A percentile compares a stretch with the other conserved stretches of the same genome.
These are phyloP conservation scores for Acanthopagrus latus DNA, from an alignment of 2,797 vertebrate genomes.

Conservation along the genomic window DNA sequence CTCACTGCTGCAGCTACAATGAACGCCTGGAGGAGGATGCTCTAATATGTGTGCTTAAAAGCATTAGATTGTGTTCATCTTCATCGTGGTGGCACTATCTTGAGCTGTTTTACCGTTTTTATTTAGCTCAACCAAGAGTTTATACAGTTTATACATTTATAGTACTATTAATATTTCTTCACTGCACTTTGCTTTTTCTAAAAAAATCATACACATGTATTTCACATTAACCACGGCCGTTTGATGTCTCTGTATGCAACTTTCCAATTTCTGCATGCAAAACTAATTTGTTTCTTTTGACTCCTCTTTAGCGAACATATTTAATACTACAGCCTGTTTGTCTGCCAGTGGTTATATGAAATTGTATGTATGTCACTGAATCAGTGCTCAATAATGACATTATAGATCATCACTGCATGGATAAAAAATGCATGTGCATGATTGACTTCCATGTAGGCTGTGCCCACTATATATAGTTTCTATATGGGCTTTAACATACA, in stretches of 20 bases:
- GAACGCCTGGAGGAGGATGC: slow-evolving; percentile 1
- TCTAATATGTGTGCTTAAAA: slow-evolving; percentile 7
- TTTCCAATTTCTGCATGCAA: not conserved
- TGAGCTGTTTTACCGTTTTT: not conserved
- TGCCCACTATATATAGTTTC: slow-evolving; percentile 22
- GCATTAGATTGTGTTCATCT: slow-evolving; percentile 5
- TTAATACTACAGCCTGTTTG: not conserved
- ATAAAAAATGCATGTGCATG: slow-evolving; percentile 38
- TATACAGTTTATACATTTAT: not conserved
- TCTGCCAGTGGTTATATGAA: not conserved
- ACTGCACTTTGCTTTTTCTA: not conserved
- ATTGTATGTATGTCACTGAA: slow-evolving; percentile 32
- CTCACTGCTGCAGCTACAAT: slow-evolving; percentile 9
- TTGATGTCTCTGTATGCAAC: not conserved
- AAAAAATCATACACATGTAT: not conserved
- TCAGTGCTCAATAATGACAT: slow-evolving; percentile 32
- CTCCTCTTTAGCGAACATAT: not conserved
- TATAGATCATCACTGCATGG: slow-evolving; percentile 32
- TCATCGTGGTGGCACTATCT: not conserved
- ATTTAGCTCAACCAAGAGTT: not conserved
- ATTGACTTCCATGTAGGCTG: slow-evolving; percentile 39
- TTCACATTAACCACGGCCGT: not conserved
- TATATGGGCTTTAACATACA: slow-evolving; percentile 41
- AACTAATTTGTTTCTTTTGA: not conserved
- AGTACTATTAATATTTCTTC: not conserved